A percentile compares a stretch with the other conserved stretches of the same genome.
phyloP scores from a whole-genome alignment of 2,888 invertebrate genomes.

The Synergus laeviventris region DNA sequence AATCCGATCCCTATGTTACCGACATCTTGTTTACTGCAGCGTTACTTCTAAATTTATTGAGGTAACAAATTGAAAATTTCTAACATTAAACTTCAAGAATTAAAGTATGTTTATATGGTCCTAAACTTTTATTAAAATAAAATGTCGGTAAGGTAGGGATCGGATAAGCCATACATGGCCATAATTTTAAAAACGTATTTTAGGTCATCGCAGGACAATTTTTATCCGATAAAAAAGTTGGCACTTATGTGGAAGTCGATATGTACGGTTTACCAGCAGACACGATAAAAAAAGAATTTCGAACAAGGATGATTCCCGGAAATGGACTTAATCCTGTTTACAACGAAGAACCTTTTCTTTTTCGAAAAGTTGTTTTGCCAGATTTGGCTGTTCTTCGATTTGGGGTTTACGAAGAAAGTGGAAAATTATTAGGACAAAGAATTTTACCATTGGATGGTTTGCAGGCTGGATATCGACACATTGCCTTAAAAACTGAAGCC shows the following conservation, averaged over 20 bases:
- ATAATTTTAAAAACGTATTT: neutral
- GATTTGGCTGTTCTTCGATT: slow-evolving; percentile 84
- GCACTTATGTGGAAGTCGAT: slow-evolving; percentile 86
- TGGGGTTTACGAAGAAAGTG: slow-evolving; percentile 84
- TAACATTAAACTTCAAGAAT: too few relatives aligned
- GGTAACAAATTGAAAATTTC: too few relatives aligned
- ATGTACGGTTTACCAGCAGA: slow-evolving; percentile 87
- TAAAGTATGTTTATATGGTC: too few relatives aligned
- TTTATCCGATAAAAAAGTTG: slow-evolving; percentile 83
- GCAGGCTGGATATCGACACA: slow-evolving; percentile 84
- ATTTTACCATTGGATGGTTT: slow-evolving; percentile 84
- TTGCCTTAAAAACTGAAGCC: slow-evolving; percentile 83
- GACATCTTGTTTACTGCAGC: too few relatives aligned
- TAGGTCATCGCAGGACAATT: slow-evolving; percentile 84
- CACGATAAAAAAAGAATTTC: slow-evolving; percentile 84
- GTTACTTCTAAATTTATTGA: too few relatives aligned
- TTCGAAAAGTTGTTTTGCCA: slow-evolving; percentile 84
- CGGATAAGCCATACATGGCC: too few relatives aligned
- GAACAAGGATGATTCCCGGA: slow-evolving; percentile 81
- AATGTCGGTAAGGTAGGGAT: too few relatives aligned
- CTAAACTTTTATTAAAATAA: too few relatives aligned
- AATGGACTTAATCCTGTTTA: slow-evolving; percentile 85
- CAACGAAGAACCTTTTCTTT: slow-evolving; percentile 84
- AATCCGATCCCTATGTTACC: too few relatives aligned
- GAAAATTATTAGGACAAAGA: slow-evolving; percentile 83